Base-by-base conservation (phyloP, 2,113 vertebrate species). In the Mustela nigripes region DNA sequence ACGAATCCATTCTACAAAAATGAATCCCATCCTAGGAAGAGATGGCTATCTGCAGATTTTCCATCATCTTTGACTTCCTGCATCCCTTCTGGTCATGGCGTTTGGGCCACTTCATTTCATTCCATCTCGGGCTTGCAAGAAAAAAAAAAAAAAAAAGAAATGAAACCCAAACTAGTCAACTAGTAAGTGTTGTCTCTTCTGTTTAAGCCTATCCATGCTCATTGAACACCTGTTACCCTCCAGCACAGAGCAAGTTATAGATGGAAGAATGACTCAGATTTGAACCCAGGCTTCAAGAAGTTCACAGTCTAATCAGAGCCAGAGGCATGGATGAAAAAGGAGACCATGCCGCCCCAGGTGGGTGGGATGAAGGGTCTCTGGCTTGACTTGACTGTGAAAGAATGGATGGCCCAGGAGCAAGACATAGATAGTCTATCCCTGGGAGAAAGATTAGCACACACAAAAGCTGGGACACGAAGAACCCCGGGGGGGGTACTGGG, bases 71-170 rank as follows among this genome's bases (percentile, higher is more conserved):
- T 36, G 39, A 31, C 45, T 84, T 74, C 67, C 56, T 50, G 3
- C 31, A 21, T 74, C 31, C 10, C 12, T 86, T 63, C 50, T 65
- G 24, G 24, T 39, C 65, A 18, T 4, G n/a, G 14, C 7, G 50
- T 62, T 80, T 45, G 31, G 62, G 36, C 50, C 63, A 67, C 78
- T 88, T 62, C 21, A 78, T 87, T 90, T 67, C 26, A 78, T 88
- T 73, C 79, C n/a, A 88, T n/a, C 78, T 80, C 69, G 26, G 83
- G 1, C 62, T 96, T 92, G 91, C 53, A 74, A 48, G 94, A 87
- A 96, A 89, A 18, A 89, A 15, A 36, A 36, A 87, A 56, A 56
- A 56, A 56, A 56, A 18, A 78, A 33, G 50, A 65, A 71, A 33
- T 58, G 28, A 90, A 89, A 53, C 36, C 39, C n/a, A 53, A 53